Base-by-base conservation (phyloP, 2,888 invertebrate species). In the Archips xylosteana region DNA sequence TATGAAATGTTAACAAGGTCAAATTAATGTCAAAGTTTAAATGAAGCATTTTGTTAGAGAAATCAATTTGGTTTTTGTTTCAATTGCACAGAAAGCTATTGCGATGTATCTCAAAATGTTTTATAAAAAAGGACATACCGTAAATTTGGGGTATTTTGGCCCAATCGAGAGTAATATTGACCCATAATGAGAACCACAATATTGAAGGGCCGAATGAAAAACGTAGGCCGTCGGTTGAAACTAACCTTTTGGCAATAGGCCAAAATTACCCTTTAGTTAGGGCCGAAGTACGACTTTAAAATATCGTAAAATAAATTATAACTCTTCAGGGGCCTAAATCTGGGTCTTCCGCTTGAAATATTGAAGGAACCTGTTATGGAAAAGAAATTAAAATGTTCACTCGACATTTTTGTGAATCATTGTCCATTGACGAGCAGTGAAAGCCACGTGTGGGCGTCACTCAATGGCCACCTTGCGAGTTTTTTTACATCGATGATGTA, bases 371-470 rank as follows among this genome's bases (percentile, higher is more conserved):
- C 10, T 36, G n/a, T 36, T 15, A 36, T 34, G 10, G 36, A 65
- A 65, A 65, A 36, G 9, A 65, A 34, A 65, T 36, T 51, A 65
- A 65, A 47, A 39, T 34, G 15, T 12, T 60, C 64, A 15, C 60
- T 65, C 45, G 45, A 54, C 32, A 57, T 60, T 70, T 51, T 60
- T 54, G 51, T n/a, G 65, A 65, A 45, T 74, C 65, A 65, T 61
- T 42, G 63, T 60, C 60, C 60, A 57, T 69, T 68, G 47, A 73
- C 70, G 51, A 64, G 59, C n/a, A 72, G 72, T 32, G 74, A 74
- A 74, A 74, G 74, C 23, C 47, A 36, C n/a, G 51, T 12, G 64
- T 64, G 10, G 64, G 64, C 49, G 49, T 15, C 47, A 13, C 47
- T 32, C 45, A 9, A 62, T 62, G 42, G 32, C 47, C 12, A 64